Evolutionary conservation across 2,888 invertebrate genomes (phyloP).

Genomic region (Spilosoma lubricipeda): DNA sequence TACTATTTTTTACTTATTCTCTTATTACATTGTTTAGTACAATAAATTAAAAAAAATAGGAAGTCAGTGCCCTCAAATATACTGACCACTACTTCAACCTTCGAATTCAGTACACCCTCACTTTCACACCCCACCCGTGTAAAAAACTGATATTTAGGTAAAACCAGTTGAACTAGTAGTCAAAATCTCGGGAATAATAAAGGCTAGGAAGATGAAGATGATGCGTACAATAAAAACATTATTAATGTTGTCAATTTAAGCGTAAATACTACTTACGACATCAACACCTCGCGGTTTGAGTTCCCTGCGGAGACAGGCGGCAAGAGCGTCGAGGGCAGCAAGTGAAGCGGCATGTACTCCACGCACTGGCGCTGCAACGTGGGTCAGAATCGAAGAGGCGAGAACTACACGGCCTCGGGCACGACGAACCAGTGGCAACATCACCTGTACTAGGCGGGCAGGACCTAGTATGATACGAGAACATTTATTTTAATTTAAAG

Average conservation of each 20-base stretch:
- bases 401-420: conserved; percentile 93
- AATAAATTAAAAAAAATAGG: too few species aligned
- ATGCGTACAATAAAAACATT: too few species aligned
- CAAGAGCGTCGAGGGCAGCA: conserved; percentile 93
- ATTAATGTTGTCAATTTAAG: not conserved
- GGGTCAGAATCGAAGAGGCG: conserved; percentile 92
- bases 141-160: too few species aligned
- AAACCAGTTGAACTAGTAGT: too few species aligned
- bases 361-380: conserved; percentile 92
- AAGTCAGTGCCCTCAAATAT: too few species aligned
- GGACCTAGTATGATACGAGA: conserved; percentile 79
- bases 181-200: too few species aligned
- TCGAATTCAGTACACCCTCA: too few species aligned
- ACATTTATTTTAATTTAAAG: not conserved
- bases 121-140: too few species aligned
- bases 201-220: too few species aligned
- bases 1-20: not conserved
- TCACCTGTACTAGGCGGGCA: conserved; percentile 91
- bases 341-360: conserved; percentile 93
- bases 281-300: conserved; percentile 93
- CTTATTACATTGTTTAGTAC: not conserved
- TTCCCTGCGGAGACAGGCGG: conserved; percentile 92
- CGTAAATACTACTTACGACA: conserved; percentile 79
- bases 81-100: too few species aligned
- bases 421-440: conserved; percentile 92